Percentiles rank a stretch among this genome's conserved stretches.
Conservation (phyloP, 2,888 invertebrate species). For the Hanleya hanleyi region DNA sequence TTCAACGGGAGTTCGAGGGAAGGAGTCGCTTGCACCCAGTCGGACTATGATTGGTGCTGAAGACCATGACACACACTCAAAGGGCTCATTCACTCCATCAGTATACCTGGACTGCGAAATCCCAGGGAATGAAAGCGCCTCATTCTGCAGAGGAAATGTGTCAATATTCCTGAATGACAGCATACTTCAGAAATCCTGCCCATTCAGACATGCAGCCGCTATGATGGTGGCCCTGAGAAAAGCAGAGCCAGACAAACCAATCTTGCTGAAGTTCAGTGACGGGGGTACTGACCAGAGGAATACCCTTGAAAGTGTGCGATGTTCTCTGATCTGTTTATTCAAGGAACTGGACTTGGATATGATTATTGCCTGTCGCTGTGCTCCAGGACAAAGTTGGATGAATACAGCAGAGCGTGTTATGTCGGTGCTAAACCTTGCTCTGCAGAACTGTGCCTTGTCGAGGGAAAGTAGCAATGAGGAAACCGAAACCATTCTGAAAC, state of each 20-base stretch:
- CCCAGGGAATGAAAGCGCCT: constrained; percentile 14
- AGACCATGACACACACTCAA: constrained; percentile 37
- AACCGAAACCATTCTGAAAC: background rate
- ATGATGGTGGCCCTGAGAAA: background rate
- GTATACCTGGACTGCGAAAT: constrained; percentile 20
- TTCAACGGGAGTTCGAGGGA: constrained; percentile 34
- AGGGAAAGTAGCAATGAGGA: background rate
- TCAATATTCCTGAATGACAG: constrained; percentile 25
- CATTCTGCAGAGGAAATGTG: constrained; percentile 34
- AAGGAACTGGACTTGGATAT: constrained; percentile 34
- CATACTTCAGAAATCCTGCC: constrained; percentile 30
- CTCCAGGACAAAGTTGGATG: constrained; percentile 35
- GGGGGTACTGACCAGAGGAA: constrained; percentile 37
- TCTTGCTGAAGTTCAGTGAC: constrained; percentile 27
- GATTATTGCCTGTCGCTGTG: constrained; percentile 32
- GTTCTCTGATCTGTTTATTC: constrained; percentile 33
- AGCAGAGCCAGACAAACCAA: background rate
- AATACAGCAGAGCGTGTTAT: constrained; percentile 37
- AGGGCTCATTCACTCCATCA: constrained; percentile 27
- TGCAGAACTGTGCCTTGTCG: constrained; percentile 4
- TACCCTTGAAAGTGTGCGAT: constrained; percentile 31
- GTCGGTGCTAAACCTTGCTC: constrained; percentile 21
- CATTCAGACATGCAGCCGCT: constrained; percentile 30
- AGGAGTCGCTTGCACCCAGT: constrained; percentile 21
- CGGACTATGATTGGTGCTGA: constrained; percentile 16